Evolutionary conservation across 2,797 vertebrate species (phyloP), one percentile per base, ranked within the genome.

Genomic region (Danio albolineatus): DNA sequence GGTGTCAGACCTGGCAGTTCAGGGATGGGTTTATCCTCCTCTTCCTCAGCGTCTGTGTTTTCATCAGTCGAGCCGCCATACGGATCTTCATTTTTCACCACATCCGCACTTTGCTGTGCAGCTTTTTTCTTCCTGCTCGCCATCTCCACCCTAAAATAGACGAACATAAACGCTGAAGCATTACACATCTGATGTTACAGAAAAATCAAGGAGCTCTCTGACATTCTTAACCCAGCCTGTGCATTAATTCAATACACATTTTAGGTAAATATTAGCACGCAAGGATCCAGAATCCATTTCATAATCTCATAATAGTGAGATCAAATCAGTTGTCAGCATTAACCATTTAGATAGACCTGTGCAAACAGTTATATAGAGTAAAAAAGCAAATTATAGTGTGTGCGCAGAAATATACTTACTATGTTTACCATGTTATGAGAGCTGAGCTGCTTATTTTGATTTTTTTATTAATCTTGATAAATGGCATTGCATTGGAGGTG

Each of bases 31-130:
- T 94, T 90, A 69, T 94, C 92, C 2, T 91, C 86, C n/a, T 91
- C 93, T 0, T 89, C 93, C 83, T 97, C 96, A 0, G 88, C 89
- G 0, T 97, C 96, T 0, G 96, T 97, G 90, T 98, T 98, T 87
- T 97, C 96, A 36, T 97, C 96, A 0, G 96, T 98, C 0, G 96
- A 96, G 0, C 94, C 96, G 0, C 91, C 95, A 0, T 96, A 97
- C 0, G 90, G 95, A 85, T 97, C 96, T 3, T 94, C 92, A 0
- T 92, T 91, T 0, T 88, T 85, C 48, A 82, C 85, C 36, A 13
- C 48, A 0, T 13, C 39, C 7, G 4, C 10, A 4, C 64, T 3
- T 78, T 17, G 51, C 59, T 57, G 5, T 46, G 10, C 60, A 80
- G 36, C 70, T 51, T 80, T 69, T 82, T 87, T 82, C 46, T 14